Conservation (phyloP, 2,888 invertebrate genomes). For the Philhelius pedissequus region DNA sequence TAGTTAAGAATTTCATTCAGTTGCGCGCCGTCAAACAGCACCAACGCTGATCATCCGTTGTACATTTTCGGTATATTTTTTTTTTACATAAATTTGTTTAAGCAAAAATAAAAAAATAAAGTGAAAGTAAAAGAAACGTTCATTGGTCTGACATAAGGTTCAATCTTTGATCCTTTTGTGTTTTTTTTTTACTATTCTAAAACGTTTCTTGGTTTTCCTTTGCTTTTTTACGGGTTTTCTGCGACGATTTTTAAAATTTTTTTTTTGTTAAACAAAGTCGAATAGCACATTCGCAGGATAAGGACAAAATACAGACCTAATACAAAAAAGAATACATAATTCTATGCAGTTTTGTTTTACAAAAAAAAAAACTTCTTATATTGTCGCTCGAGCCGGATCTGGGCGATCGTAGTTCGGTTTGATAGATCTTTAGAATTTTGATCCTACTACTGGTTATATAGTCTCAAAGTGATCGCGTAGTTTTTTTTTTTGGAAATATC, state of each 20-base stretch:
- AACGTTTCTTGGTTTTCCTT: not conserved
- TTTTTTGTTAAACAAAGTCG: not conserved
- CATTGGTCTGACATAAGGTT: slow-evolving; percentile 24
- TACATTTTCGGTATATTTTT: slow-evolving; percentile 42
- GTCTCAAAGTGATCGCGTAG: slow-evolving; percentile 1
- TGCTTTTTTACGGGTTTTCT: slow-evolving; percentile 1
- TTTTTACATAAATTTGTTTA: not conserved
- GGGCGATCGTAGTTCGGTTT: slow-evolving; percentile 8
- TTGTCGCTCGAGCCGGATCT: not conserved
- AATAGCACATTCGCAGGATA: slow-evolving; percentile 19
- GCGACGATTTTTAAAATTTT: not conserved
- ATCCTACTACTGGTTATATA: not conserved
- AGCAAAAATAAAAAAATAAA: slow-evolving; percentile 13
- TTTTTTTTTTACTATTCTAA: not conserved
- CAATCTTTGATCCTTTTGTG: slow-evolving; percentile 49
- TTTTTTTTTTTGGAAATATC: not conserved
- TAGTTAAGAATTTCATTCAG: slow-evolving; percentile 75
- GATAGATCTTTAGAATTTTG: slow-evolving; percentile 17
- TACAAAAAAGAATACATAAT: not conserved
- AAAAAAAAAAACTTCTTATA: not conserved
- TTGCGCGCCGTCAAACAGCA: slow-evolving; percentile 79
- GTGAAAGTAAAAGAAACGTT: slow-evolving; percentile 40
- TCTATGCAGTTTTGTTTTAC: slow-evolving; percentile 12
- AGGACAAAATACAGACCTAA: not conserved
- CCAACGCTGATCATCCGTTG: slow-evolving; percentile 77